Conservation (phyloP, 2,113 vertebrate genomes). For the Falcunculus frontatus region DNA sequence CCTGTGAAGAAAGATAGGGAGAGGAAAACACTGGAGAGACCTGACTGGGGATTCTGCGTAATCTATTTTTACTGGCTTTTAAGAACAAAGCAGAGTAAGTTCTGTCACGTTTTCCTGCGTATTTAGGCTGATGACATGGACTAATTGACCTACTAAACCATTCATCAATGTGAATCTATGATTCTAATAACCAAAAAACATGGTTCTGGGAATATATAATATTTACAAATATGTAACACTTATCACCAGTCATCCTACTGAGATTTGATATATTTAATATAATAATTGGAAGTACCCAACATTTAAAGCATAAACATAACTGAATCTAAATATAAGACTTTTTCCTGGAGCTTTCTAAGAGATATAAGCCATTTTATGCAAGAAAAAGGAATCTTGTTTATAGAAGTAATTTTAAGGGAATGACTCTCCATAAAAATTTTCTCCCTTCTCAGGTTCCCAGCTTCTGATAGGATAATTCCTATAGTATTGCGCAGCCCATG, state of each 20-base stretch:
- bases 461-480: not conserved
- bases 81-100: not conserved
- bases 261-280: conserved; percentile 1
- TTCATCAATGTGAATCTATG: not conserved
- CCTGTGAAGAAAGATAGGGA: not conserved
- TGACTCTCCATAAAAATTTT: not conserved
- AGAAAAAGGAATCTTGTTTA: not conserved
- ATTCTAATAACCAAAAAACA: not conserved
- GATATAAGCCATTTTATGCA: not conserved
- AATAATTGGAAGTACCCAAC: not conserved
- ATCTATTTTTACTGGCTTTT: not conserved
- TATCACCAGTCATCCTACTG: not conserved
- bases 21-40: not conserved
- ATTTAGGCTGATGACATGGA: not conserved
- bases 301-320: not conserved
- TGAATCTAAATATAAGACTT: not conserved
- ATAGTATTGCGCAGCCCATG: not conserved
- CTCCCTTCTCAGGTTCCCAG: not conserved
- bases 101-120: not conserved
- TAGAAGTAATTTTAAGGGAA: not conserved
- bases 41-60: not conserved
- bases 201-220: not conserved
- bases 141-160: not conserved
- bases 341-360: not conserved
- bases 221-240: conserved; percentile 29